Evolutionary conservation across 2,888 invertebrate species (phyloP).

Genomic region (Axea sp.): DNA sequence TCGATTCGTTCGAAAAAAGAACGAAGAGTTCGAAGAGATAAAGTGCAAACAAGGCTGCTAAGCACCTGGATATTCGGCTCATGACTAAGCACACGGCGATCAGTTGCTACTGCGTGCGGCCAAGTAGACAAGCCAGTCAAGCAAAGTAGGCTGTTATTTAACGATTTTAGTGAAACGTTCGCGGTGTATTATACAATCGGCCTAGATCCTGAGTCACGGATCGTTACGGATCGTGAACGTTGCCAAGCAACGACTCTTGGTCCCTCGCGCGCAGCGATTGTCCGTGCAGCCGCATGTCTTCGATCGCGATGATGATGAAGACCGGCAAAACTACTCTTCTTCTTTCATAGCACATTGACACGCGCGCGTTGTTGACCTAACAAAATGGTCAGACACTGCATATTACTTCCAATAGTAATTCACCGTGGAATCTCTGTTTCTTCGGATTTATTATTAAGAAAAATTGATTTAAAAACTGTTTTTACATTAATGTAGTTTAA

Average conservation of each 20-base stretch:
- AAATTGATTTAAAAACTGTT: no score
- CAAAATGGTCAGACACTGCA: background rate
- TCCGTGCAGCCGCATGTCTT: conserved; percentile 51
- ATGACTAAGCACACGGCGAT: conserved; percentile 68
- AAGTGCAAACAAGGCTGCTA: conserved; percentile 17
- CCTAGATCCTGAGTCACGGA: conserved; percentile 79
- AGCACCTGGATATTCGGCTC: conserved; percentile 58
- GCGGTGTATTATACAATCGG: conserved; percentile 78
- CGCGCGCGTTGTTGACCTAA: conserved; percentile 34
- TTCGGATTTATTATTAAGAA: no score
- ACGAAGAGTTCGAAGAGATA: conserved; percentile 17
- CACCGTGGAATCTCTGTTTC: no score
- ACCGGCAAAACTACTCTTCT: conserved; percentile 65
- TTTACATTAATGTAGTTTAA: no score
- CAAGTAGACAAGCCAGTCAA: conserved; percentile 65
- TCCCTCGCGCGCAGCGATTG: conserved; percentile 46
- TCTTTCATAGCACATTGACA: conserved; percentile 26
- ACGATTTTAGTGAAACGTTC: conserved; percentile 79
- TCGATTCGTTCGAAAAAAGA: conserved; percentile 38
- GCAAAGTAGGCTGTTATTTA: conserved; percentile 77
- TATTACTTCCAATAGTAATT: no score
- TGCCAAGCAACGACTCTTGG: conserved; percentile 65
- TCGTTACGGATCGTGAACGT: conserved; percentile 78
- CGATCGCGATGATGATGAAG: conserved; percentile 39
- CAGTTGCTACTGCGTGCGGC: conserved; percentile 58